phyloP scores from a whole-genome alignment of 1,140 invertebrate genomes.

The Neodiprion pinetum region DNA sequence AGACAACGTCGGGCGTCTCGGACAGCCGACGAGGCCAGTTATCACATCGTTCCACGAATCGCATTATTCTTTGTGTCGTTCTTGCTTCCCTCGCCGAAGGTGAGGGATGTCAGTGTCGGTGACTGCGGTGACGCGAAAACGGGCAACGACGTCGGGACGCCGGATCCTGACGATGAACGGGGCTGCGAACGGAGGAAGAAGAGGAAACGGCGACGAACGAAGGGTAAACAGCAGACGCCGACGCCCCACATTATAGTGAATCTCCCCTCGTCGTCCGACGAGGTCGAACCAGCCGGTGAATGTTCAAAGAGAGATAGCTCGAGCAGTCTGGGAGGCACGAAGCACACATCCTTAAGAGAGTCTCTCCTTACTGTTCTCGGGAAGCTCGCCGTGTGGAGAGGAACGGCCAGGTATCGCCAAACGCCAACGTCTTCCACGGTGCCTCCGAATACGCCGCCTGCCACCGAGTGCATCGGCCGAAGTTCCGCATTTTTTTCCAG shows the following conservation, averaged over 20 bases:
- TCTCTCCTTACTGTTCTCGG: slow-evolving; percentile 72
- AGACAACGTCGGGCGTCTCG: slow-evolving; percentile 15
- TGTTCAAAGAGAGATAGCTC: slow-evolving; percentile 53
- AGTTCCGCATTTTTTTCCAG: slow-evolving; percentile 69
- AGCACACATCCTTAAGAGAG: slow-evolving; percentile 62
- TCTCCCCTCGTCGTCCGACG: slow-evolving; percentile 50
- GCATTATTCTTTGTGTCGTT: slow-evolving; percentile 23
- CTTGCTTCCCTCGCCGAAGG: slow-evolving; percentile 31
- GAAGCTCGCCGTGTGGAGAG: slow-evolving; percentile 69
- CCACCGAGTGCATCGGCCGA: slow-evolving; percentile 67
- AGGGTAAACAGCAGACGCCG: slow-evolving; percentile 34
- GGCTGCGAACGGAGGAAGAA: slow-evolving; percentile 25
- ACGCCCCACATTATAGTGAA: slow-evolving; percentile 36
- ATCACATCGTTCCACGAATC: slow-evolving; percentile 27
- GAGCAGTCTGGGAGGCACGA: slow-evolving; percentile 53
- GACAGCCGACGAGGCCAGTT: slow-evolving; percentile 36
- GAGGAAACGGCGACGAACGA: slow-evolving; percentile 50
- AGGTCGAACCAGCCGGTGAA: slow-evolving; percentile 47
- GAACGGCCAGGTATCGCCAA: slow-evolving; percentile 59
- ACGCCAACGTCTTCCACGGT: slow-evolving; percentile 55
- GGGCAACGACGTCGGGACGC: slow-evolving; percentile 32
- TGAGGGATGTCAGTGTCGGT: slow-evolving; percentile 31
- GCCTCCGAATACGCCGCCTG: slow-evolving; percentile 59
- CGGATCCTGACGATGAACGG: not conserved
- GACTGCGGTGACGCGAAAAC: slow-evolving; percentile 1